Base-by-base conservation (phyloP, 2,888 invertebrate species). In the Lottia gigantea region DNA sequence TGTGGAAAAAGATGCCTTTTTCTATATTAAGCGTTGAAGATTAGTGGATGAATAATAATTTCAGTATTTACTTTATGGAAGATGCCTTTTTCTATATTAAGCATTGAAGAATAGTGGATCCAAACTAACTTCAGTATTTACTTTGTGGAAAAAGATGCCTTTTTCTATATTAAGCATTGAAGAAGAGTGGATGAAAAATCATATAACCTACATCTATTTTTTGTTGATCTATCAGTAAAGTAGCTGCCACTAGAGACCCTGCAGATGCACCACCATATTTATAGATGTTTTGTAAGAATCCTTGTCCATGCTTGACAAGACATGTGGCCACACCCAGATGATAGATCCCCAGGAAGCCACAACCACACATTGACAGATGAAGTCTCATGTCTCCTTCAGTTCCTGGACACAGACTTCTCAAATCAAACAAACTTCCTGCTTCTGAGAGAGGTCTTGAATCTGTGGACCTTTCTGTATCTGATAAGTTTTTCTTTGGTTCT, bases 331-430 rank as follows among this genome's bases (percentile, higher is more conserved):
- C 98, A 78, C 99, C 98, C 79, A 98, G 95, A 90, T 99, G 98
- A 90, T 99, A 99, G 84, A 99, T 96, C 82, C 98, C 98, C 82
- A 99, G 92, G 90, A 99, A 99, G 76, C 99, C 99, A 90, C 98
- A 98, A 80, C 99, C 98, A 89, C 98, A 96, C 88, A 99, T 97
- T 77, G 97, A 97, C 85, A 99, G 77, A 70, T 85, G 78, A 12
- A 55, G 55, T 23, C 23, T 19, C 55, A 55, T 55, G 23, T 55
- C 55, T 49, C 16, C 49, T 23, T 19, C 19, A 23, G 23, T 55
- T 23, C 19, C 23, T 6, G 40, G 40, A 8, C 7, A 3, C 40
- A 40, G 7, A 55, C 55, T 55, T 19, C 55, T 55, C 23, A 55
- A 55, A 55, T 55, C 55, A 55, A 55, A 55, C 23, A 55, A 55